Evolutionary conservation across 1,140 invertebrate genomes (phyloP).

Genomic region (Sipha flava): DNA sequence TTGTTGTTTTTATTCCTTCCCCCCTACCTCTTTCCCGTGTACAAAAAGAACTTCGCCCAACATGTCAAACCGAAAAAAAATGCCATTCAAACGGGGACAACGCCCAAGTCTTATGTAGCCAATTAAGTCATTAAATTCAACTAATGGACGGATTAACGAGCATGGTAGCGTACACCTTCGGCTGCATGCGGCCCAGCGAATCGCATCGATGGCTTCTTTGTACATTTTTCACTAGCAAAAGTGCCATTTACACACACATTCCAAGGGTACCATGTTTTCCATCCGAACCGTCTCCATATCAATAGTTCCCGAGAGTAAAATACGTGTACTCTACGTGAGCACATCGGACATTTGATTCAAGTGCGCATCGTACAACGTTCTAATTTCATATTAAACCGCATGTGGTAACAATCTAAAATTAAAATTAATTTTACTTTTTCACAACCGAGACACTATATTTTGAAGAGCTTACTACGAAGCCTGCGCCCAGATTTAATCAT

Average conservation of each 20-base stretch:
- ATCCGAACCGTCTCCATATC: neutral
- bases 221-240: conserved; percentile 9
- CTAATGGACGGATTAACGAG: conserved; percentile 10
- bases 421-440: no score
- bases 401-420: no score
- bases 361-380: no score
- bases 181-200: neutral
- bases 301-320: neutral
- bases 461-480: no score
- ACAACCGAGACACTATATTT: no score
- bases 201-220: neutral
- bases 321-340: neutral
- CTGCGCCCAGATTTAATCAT: no score
- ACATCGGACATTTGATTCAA: neutral
- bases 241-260: conserved; percentile 3
- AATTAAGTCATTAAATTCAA: neutral
- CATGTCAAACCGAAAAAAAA: neutral
- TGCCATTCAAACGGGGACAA: neutral
- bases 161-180: neutral
- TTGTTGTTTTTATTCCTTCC: neutral
- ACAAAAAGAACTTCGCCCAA: neutral
- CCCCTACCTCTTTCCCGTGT: no score
- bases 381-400: no score
- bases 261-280: neutral
- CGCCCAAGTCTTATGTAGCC: neutral